Evolutionary conservation across 2,888 invertebrate genomes (phyloP).

Genomic region (Subacronicta megacephala): DNA sequence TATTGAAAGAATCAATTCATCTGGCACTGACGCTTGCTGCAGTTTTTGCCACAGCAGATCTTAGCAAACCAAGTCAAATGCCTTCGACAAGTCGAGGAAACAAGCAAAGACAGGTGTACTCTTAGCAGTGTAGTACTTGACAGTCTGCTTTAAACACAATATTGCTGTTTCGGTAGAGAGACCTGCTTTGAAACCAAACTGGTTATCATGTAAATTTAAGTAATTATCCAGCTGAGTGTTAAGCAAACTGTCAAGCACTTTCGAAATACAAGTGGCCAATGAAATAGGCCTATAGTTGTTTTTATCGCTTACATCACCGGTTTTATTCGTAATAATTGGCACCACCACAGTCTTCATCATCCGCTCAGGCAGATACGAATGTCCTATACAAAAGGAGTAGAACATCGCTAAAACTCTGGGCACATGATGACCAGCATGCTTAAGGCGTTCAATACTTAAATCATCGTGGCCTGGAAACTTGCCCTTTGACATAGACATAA

Average conservation of each 20-base stretch:
- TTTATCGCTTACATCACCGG: constrained; percentile 30
- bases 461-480: too few species aligned
- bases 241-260: too few species aligned
- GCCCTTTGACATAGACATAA: too few species aligned
- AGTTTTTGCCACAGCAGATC: constrained; percentile 26
- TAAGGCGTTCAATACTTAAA: too few species aligned
- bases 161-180: constrained; percentile 45
- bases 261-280: constrained; percentile 15
- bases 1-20: too few species aligned
- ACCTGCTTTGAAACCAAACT: constrained; percentile 45
- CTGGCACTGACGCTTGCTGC: too few species aligned
- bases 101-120: constrained; percentile 35
- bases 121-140: constrained; percentile 16
- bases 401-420: too few species aligned
- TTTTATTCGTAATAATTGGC: constrained; percentile 17
- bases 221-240: constrained; percentile 24
- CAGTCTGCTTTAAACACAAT: constrained; percentile 43
- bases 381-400: too few species aligned
- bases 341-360: too few species aligned
- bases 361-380: too few species aligned
- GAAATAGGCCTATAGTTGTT: constrained; percentile 52
- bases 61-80: constrained; percentile 34
- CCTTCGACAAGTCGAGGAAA: constrained; percentile 25
- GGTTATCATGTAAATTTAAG: too few species aligned
- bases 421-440: too few species aligned